These are phyloP conservation scores for Drosophila athabasca DNA, from an alignment of 1,140 invertebrate genomes.

Conservation along the genomic window DNA sequence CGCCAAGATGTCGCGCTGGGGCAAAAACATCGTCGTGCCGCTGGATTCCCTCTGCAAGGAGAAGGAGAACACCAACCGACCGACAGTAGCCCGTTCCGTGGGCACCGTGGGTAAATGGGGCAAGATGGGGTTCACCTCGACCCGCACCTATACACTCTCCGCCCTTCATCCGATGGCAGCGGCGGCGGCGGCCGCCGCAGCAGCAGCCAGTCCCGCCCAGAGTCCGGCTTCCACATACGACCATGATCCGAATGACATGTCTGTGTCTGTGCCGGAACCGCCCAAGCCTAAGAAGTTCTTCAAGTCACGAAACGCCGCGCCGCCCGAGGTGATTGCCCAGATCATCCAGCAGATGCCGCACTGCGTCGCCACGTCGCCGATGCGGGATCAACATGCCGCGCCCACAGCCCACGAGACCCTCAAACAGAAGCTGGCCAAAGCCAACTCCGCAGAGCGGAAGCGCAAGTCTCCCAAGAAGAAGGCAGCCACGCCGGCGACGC, in stretches of 20 bases:
- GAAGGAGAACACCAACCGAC: slow-evolving; percentile 94
- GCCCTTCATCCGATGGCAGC: slow-evolving; percentile 76
- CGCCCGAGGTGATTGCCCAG: slow-evolving; percentile 84
- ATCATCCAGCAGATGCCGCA: slow-evolving; percentile 85
- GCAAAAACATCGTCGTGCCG: slow-evolving; percentile 86
- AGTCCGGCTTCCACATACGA: slow-evolving; percentile 86
- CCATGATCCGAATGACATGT: slow-evolving; percentile 83
- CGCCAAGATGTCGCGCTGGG: slow-evolving; percentile 86
- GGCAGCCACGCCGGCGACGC: slow-evolving; percentile 10
- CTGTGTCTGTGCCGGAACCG: slow-evolving; percentile 84
- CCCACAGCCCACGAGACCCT: slow-evolving; percentile 44
- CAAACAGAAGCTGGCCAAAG: slow-evolving; percentile 77
- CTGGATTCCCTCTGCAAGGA: slow-evolving; percentile 86
- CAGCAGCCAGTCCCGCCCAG: slow-evolving; percentile 84
- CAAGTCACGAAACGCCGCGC: slow-evolving; percentile 91
- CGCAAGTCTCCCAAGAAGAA: slow-evolving; percentile 79
- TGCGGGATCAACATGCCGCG: slow-evolving; percentile 53
- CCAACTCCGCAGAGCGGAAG: slow-evolving; percentile 84
- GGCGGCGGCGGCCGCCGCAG: slow-evolving; percentile 81
- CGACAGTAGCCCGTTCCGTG: slow-evolving; percentile 93
- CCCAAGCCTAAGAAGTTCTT: slow-evolving; percentile 95
- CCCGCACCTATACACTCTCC: slow-evolving; percentile 86
- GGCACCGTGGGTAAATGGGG: slow-evolving; percentile 97
- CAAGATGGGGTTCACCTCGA: slow-evolving; percentile 95
- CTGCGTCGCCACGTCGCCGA: slow-evolving; percentile 83